Base-by-base conservation (phyloP, 2,888 invertebrate genomes). In the Branchellion lobata region DNA sequence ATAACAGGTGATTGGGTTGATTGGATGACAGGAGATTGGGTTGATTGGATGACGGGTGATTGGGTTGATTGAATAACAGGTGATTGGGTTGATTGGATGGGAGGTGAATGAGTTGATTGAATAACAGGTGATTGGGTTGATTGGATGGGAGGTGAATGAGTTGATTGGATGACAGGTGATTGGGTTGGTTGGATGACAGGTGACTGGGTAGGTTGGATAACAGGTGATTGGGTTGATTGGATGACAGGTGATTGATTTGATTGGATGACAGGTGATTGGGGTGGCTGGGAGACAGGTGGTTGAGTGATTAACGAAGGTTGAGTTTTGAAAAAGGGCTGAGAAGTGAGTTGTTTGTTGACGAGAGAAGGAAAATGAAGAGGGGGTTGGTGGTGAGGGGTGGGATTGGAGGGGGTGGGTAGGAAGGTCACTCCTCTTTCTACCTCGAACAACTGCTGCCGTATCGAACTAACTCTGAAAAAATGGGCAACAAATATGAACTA, bases 381-480 rank as follows among this genome's bases (percentile, higher is more conserved):
- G 2, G n/a, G 2, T 69, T 75, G 29, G 5, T 31, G 75, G 36
- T 5, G 31, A 53, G 51, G 31, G 75, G 73, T 29, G 29, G n/a
- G 14, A 34, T 75, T 14, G 2, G 75, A 27, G 75, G 24, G 2
- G 53, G 65, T 27, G 5, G 69, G 33, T 31, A 36, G 61, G n/a
- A 77, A 1, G 61, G 65, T 14, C 27, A 40, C 29, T 14, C 61
- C 77, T 29, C 40, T 61, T 21, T 77, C 77, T 14, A 77, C 31
- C 27, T 77, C 77, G 27, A 33, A 77, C 11, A 36, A 36, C 27
- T 77, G 77, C 21, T 77, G 77, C 29, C 57, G 61, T 57, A 77
- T 65, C 33, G 57, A 77, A 34, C 53, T 77, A 24, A 53, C 57
- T 65, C 77, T 77, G 65, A 5, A 29, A n/a, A 65, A n/a, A n/a